Percentiles rank a stretch among this genome's conserved stretches.
Evolutionary conservation across 1,140 invertebrate genomes (phyloP).

Genomic region (Pantala flavescens): DNA sequence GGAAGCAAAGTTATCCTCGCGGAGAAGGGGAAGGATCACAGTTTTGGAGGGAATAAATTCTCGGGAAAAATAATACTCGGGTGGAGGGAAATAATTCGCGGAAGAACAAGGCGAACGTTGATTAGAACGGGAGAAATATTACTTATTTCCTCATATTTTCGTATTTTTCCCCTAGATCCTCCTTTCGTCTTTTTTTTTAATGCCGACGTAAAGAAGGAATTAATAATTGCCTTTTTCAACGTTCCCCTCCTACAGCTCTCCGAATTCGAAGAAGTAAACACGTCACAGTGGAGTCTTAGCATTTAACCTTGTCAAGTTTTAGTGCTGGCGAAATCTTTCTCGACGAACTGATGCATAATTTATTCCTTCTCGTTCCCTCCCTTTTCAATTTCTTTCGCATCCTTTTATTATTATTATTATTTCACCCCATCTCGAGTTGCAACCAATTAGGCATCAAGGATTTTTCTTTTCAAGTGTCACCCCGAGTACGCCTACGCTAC

Average conservation of each 20-base stretch:
- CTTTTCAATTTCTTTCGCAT: not conserved
- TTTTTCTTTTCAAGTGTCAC: too few relatives aligned
- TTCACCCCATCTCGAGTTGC: not conserved
- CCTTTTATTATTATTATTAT: not conserved
- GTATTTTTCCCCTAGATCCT: not conserved
- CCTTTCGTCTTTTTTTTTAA: not conserved
- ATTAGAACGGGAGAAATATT: slow-evolving; percentile 7
- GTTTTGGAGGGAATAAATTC: slow-evolving; percentile 3
- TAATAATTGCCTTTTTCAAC: not conserved
- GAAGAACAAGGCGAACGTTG: not conserved
- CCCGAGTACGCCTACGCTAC: too few relatives aligned
- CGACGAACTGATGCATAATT: not conserved
- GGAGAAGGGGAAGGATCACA: not conserved
- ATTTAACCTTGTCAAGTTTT: slow-evolving; percentile 7
- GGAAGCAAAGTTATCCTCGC: not conserved
- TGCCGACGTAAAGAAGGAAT: not conserved
- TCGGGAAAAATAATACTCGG: not conserved
- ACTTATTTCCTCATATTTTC: not conserved
- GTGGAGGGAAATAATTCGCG: not conserved
- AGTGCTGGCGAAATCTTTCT: not conserved
- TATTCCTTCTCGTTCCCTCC: not conserved
- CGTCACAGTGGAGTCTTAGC: not conserved
- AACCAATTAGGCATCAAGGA: too few relatives aligned
- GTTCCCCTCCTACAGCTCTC: not conserved
- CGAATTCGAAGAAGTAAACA: not conserved